These are phyloP conservation scores for Etheostoma nigrum DNA, from an alignment of 2,797 vertebrate genomes.

Conservation along the genomic window DNA sequence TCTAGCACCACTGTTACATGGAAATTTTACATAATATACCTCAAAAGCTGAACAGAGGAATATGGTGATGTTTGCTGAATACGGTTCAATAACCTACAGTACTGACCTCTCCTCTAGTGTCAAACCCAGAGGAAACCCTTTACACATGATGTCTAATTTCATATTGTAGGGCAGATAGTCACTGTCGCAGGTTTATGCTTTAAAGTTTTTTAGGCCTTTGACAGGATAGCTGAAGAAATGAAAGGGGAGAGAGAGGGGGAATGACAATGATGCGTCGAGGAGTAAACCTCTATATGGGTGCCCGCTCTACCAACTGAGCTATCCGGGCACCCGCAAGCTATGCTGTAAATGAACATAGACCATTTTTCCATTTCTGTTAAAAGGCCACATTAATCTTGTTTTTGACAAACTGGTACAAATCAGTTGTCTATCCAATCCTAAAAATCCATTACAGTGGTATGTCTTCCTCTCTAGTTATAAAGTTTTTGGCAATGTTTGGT, in stretches of 20 bases:
- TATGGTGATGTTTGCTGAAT: neutral
- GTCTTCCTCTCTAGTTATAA: neutral
- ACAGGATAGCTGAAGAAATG: too few species aligned
- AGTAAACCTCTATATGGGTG: too few species aligned
- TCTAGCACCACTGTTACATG: neutral
- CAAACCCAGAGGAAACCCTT: neutral
- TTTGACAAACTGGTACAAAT: neutral
- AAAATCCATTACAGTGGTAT: neutral
- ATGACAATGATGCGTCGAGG: too few species aligned
- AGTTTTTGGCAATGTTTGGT: neutral
- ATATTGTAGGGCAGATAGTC: conserved; percentile 11
- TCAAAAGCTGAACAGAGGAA: neutral
- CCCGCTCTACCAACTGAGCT: too few species aligned
- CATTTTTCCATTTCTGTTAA: neutral
- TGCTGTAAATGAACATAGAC: neutral
- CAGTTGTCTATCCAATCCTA: neutral
- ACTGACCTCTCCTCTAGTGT: conserved; percentile 11
- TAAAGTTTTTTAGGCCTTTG: neutral
- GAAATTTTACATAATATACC: neutral
- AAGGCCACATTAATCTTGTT: neutral
- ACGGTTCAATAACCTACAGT: neutral
- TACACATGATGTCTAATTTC: conserved; percentile 9
- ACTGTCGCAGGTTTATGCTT: neutral
- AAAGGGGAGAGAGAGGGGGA: too few species aligned
- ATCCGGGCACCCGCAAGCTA: neutral